A percentile compares a stretch with the other conserved stretches of the same genome.
These are phyloP conservation scores for Empidonax alnorum DNA, from an alignment of 2,113 vertebrate species.

Conservation along the genomic window DNA sequence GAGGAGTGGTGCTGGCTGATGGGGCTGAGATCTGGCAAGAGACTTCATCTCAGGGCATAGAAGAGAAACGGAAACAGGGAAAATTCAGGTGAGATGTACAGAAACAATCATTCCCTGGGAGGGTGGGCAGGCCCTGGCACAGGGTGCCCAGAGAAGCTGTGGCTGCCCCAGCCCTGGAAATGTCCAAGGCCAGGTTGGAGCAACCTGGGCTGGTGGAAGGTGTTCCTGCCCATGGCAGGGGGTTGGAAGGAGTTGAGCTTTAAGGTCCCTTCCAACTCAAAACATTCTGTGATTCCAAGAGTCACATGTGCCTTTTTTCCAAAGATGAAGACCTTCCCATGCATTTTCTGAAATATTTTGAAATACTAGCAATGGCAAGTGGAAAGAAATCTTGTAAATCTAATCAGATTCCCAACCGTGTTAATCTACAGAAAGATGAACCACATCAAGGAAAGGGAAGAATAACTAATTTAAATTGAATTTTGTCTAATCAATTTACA, in stretches of 20 bases:
- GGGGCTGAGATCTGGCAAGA: not conserved
- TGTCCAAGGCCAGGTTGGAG: not conserved
- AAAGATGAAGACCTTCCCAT: not conserved
- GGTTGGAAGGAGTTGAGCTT: accelerated
- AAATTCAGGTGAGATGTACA: not conserved
- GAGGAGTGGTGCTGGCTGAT: not conserved
- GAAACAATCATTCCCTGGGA: not conserved
- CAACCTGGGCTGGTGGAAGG: not conserved
- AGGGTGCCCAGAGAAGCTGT: not conserved
- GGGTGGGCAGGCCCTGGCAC: not conserved
- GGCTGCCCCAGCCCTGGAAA: not conserved
- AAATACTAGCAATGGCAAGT: not conserved
- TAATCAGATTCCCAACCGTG: not conserved
- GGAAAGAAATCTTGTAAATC: not conserved
- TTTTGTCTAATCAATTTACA: not conserved
- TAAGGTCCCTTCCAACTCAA: not conserved
- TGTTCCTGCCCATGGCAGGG: not conserved
- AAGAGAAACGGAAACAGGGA: not conserved
- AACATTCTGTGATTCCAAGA: not conserved
- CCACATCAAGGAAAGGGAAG: not conserved
- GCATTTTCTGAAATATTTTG: not conserved
- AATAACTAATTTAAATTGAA: not conserved
- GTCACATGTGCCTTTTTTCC: not conserved
- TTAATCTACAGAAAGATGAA: not conserved
- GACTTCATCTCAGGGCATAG: not conserved